Evolutionary conservation across 2,888 invertebrate genomes (phyloP).

Genomic region (Melangyna quadrimaculata): DNA sequence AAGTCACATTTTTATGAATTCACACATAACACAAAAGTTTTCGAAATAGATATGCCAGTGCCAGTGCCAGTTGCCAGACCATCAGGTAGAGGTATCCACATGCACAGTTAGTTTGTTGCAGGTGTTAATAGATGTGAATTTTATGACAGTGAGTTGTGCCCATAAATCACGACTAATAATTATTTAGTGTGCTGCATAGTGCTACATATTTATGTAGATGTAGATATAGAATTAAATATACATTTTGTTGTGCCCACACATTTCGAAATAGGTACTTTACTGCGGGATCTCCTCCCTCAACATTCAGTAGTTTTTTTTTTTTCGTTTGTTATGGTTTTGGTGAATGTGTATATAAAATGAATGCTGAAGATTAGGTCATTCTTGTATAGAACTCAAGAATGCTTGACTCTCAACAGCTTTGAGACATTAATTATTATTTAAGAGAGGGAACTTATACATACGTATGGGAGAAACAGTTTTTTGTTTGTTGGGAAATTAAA

Average conservation of each 20-base stretch:
- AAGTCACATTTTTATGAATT: conserved; percentile 33
- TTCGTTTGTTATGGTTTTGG: not conserved
- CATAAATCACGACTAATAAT: conserved; percentile 69
- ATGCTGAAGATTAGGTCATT: conserved; percentile 15
- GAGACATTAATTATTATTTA: not conserved
- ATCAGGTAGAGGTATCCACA: not conserved
- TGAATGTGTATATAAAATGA: not conserved
- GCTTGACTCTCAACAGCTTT: not conserved
- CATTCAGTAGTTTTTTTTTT: not conserved
- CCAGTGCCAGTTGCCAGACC: no score
- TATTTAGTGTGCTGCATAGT: conserved; percentile 48
- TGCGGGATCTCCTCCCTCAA: not conserved
- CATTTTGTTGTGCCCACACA: conserved; percentile 1
- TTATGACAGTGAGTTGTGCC: conserved; percentile 63
- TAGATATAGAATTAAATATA: not conserved
- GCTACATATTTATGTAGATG: not conserved
- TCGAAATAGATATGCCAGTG: not conserved
- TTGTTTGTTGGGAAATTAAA: not conserved
- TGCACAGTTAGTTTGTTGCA: conserved; percentile 31
- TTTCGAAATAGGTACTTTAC: conserved; percentile 22
- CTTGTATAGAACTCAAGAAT: not conserved
- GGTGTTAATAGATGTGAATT: conserved; percentile 70
- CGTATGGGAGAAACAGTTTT: not conserved
- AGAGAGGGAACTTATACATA: not conserved
- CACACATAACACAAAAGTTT: not conserved